A percentile compares a stretch with the other conserved stretches of the same genome.
Conservation (phyloP, 2,113 vertebrate species). For the Prionailurus viverrinus region DNA sequence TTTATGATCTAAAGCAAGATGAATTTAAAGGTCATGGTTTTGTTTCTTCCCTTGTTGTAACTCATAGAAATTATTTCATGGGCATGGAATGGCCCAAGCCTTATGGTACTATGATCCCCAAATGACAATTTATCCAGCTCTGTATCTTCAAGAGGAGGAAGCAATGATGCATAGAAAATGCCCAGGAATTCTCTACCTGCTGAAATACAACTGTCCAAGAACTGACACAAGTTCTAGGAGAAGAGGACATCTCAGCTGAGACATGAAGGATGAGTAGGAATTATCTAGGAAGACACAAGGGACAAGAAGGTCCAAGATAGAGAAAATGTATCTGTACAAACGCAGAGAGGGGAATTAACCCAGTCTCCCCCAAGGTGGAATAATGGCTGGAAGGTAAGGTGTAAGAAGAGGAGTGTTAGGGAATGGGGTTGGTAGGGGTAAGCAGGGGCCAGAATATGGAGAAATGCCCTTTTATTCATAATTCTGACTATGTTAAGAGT, state of each 20-base stretch:
- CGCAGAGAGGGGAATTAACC: neutral
- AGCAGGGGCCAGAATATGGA: neutral
- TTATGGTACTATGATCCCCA: neutral
- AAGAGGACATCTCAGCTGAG: neutral
- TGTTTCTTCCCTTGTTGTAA: conserved; percentile 10
- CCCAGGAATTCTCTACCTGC: neutral
- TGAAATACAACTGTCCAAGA: neutral
- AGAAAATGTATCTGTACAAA: neutral
- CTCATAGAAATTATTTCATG: conserved; percentile 20
- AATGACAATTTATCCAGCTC: neutral
- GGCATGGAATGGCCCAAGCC: neutral
- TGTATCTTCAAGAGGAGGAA: neutral
- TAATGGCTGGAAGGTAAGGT: neutral
- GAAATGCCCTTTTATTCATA: neutral
- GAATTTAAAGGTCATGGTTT: neutral
- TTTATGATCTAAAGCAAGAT: neutral
- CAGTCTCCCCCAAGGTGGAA: neutral
- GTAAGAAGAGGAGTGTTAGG: neutral
- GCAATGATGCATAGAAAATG: neutral
- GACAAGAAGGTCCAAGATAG: neutral
- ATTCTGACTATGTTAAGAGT: neutral
- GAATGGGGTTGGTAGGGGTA: neutral
- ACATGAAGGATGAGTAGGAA: neutral
- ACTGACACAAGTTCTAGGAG: neutral
- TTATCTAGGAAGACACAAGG: neutral